Evolutionary conservation across 2,113 vertebrate genomes (phyloP), one percentile per base, ranked within the genome.

Genomic region (Fulmarus glacialis): DNA sequence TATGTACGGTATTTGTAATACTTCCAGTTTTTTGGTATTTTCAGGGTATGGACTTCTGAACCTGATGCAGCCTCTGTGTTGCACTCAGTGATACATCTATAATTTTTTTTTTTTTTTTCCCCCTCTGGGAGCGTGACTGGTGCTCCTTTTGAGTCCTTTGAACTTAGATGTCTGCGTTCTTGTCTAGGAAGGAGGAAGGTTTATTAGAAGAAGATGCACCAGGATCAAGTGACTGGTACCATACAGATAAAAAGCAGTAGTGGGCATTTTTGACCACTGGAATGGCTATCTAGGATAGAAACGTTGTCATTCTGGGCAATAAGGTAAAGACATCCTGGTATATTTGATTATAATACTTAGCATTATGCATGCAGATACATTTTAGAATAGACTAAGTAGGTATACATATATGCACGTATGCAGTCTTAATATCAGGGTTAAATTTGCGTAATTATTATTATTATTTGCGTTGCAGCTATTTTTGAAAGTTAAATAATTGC

Each of bases 401-500:
- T 74, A 67, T 23, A 75, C 27, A 36, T 83, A 70, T 74, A 86
- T 95, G 77, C 77, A 89, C 90, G 36, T 71, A 56, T 91, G 77
- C 86, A 75, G 32, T 36, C 82, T 62, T 91, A 82, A 74, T 87
- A 94, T 89, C 87, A 79, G 36, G 81, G 93, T 59, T 87, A 60
- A 84, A 94, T 87, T 81, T 74, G 80, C 0, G 4, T 92, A 95
- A 96, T 93, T 95, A 79, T n/a, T n/a, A n/a, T n/a, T n/a, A n/a
- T n/a, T 89, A 58, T 92, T 85, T 86, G 81, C 1, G 2, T 68
- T 92, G 86, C 56, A 95, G 89, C 80, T 96, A 97, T 93, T 96
- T 97, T 82, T 92, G 91, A 79, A 92, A 86, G 94, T 92, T 95
- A 95, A 97, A 94, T 95, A 95, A 95, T 96, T 95, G 93, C 93